Evolutionary conservation across 2,113 vertebrate species (phyloP), one percentile per base, ranked within the genome.

Genomic region (Austrofundulus limnaeus): DNA sequence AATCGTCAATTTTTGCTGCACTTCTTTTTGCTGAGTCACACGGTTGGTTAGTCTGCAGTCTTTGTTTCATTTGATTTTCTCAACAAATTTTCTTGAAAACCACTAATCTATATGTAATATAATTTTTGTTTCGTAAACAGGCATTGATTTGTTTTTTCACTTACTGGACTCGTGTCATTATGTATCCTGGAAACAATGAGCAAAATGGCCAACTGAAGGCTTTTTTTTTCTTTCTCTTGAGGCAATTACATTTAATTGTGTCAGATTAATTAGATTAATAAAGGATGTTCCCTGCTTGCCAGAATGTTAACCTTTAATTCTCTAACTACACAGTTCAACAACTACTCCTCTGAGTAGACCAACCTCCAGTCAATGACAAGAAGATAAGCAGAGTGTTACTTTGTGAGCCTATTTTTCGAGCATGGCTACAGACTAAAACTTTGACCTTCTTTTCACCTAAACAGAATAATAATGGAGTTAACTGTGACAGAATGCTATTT

Each of bases 401-500:
- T 3, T 47, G 47, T 15, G 13, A 39, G 34, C 31, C 37, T 21
- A 62, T 14, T 20, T 64, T 46, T 51, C 47, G 63, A 39, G 28
- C 51, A 12, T 48, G 49, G 25, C 43, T 53, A 37, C 0, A n/a
- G 13, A 39, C 21, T 38, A 59, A 11, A 37, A 20, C 20, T 37
- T 34, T 37, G 16, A 51, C 49, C 73, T 77, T 49, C 25, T 55
- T 19, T 4, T 67, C 41, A 38, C 66, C 50, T 46, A 17, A 42
- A 41, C 8, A 9, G 41, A 46, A 56, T n/a, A 64, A 67, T 43
- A 55, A 69, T 49, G 52, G 5, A 56, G 25, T 52, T 15, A 2
- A 45, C 55, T 42, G 20, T 38, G 62, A 51, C 21, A 59, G 55
- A 28, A 48, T 49, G 42, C 61, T 63, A 65, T 77, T 70, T 73